Percentiles rank a stretch among this genome's conserved stretches.
Evolutionary conservation across 2,888 invertebrate species (phyloP).

Genomic region (Pemphredon lugubris): DNA sequence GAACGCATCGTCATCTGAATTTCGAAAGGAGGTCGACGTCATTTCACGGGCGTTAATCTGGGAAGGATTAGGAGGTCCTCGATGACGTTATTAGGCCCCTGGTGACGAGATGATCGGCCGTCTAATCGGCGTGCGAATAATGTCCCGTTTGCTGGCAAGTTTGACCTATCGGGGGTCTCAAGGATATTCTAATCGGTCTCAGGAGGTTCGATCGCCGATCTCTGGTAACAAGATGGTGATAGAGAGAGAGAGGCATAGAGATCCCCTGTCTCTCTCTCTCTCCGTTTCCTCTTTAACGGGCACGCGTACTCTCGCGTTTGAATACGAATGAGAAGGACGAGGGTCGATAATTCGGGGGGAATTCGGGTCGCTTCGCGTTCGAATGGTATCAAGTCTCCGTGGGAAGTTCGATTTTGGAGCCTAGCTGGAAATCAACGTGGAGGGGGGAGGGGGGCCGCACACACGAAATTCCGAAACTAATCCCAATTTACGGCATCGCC

Average conservation of each 20-base stretch:
- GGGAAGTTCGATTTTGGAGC: not conserved
- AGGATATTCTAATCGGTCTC: slow-evolving; percentile 70
- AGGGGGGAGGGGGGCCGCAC: slow-evolving; percentile 8
- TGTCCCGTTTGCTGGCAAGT: slow-evolving; percentile 56
- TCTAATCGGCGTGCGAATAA: slow-evolving; percentile 60
- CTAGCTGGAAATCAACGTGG: too few relatives aligned
- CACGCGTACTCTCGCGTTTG: slow-evolving; percentile 22
- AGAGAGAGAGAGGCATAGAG: not conserved
- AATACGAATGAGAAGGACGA: slow-evolving; percentile 32
- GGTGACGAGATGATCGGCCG: slow-evolving; percentile 45
- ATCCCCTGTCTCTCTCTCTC: slow-evolving; percentile 25
- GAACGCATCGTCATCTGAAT: too few relatives aligned
- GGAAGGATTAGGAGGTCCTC: slow-evolving; percentile 4
- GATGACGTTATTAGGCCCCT: slow-evolving; percentile 45
- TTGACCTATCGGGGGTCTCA: slow-evolving; percentile 36
- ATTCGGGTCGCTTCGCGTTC: not conserved
- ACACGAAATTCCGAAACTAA: slow-evolving; percentile 67
- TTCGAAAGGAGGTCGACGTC: too few relatives aligned
- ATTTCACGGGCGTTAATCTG: too few relatives aligned
- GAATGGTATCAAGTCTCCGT: not conserved
- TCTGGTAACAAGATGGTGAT: not conserved
- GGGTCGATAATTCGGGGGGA: too few relatives aligned
- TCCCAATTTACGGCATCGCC: slow-evolving; percentile 69
- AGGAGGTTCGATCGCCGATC: slow-evolving; percentile 23
- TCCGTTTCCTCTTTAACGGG: slow-evolving; percentile 27